Conservation (phyloP, 2,888 invertebrate genomes). For the Drosophila mettleri region DNA sequence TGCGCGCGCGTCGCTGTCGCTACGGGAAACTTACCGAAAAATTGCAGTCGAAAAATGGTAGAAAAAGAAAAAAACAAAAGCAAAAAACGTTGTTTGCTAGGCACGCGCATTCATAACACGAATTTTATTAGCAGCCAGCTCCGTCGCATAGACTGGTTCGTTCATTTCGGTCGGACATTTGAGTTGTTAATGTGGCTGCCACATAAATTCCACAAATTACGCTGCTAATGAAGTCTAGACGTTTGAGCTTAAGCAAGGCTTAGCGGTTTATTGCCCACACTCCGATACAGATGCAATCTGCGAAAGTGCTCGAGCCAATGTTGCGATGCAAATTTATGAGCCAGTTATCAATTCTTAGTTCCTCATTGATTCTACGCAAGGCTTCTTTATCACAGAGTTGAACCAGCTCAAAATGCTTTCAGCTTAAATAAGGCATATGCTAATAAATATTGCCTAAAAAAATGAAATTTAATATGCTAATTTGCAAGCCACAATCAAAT, state of each 20-base stretch:
- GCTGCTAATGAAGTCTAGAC: slow-evolving; percentile 75
- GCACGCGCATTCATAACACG: slow-evolving; percentile 13
- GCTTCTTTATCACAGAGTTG: neutral
- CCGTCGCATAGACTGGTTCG: slow-evolving; percentile 49
- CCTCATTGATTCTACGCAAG: neutral
- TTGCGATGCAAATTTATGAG: slow-evolving; percentile 38
- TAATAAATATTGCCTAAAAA: neutral
- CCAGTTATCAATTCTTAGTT: slow-evolving; percentile 34
- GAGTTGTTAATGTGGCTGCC: slow-evolving; percentile 70
- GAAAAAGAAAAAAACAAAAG: slow-evolving; percentile 29
- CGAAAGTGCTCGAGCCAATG: slow-evolving; percentile 16
- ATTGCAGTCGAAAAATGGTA: slow-evolving; percentile 54
- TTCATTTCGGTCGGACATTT: slow-evolving; percentile 42
- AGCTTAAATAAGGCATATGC: neutral
- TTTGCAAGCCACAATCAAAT: neutral
- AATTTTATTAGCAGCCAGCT: slow-evolving; percentile 35
- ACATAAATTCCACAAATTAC: slow-evolving; percentile 77
- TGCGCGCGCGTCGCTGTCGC: slow-evolving; percentile 15
- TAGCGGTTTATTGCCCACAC: slow-evolving; percentile 43
- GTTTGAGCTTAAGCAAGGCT: slow-evolving; percentile 36
- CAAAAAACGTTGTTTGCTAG: slow-evolving; percentile 30
- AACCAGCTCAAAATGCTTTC: neutral
- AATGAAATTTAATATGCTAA: slow-evolving; percentile 6
- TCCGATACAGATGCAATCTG: slow-evolving; percentile 5
- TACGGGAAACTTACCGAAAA: slow-evolving; percentile 65